Evolutionary conservation across 2,888 invertebrate species (phyloP), one percentile per base, ranked within the genome.

Genomic region (Eugnorisma glareosa): DNA sequence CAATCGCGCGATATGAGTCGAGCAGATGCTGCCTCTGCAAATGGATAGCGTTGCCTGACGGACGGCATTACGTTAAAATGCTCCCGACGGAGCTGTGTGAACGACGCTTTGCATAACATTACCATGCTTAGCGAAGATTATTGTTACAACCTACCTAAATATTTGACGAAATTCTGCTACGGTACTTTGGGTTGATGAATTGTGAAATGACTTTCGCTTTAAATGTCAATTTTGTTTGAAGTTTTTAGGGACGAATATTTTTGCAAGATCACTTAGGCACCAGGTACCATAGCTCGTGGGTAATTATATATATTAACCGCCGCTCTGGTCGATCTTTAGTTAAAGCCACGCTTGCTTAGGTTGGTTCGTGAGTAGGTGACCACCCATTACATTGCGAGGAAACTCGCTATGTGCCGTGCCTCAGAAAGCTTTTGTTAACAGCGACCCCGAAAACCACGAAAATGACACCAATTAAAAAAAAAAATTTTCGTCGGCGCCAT

Each of bases 1-100:
- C 92, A 92, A 93, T 93, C 91, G 87, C 83, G 82, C 88, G 85
- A 91, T 92, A 91, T 90, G 93, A 90, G 90, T 75, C 77, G 48
- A 82, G 69, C 93, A 93, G 92, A 90, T 93, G 93, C 83, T 86
- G 89, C 91, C 83, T 81, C 88, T 89, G 90, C 88, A 89, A 90
- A 91, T 88, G 81, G 80, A 85, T 92, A 86, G 88, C 79, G 79
- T 67, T 28, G 73, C 70, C 82, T 84, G 84, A 85, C 77, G 73
- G 77, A 86, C 81, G 83, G 79, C 71, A 78, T 84, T 74, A 79
- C 31, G 43, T 61, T 61, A 57, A 78, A 86, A 78, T 40, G 77
- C 43, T 77, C 73, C 75, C 86, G 57, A 28, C 64, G 45, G 80
- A 67, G 69, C 67, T 54, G 68, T 75, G 79, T 75, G 79, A 88